phyloP scores from a whole-genome alignment of 2,888 invertebrate genomes.

The Uropetala carovei region DNA sequence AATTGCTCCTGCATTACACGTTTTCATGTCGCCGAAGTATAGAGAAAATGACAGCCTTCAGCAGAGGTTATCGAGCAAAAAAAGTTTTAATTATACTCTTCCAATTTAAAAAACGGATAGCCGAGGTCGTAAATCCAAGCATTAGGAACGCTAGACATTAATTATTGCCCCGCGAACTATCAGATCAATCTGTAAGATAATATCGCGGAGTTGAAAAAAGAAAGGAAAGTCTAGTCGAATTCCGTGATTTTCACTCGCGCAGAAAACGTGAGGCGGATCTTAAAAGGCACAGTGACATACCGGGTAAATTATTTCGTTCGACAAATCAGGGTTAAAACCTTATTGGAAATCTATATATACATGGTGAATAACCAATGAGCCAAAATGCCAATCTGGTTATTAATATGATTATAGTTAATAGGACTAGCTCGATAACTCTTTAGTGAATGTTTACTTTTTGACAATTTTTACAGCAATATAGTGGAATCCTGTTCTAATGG shows the following conservation, averaged over 20 bases:
- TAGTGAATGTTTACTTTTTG: no score
- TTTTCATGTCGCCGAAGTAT: slow-evolving; percentile 13
- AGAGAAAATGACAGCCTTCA: slow-evolving; percentile 19
- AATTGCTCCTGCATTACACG: neutral
- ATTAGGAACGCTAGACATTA: neutral
- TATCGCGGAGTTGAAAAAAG: neutral
- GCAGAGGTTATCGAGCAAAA: neutral
- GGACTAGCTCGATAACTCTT: no score
- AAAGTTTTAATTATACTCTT: slow-evolving; percentile 29
- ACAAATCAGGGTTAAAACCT: no score
- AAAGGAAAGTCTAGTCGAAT: neutral
- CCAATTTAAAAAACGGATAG: slow-evolving; percentile 11
- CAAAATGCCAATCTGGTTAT: no score
- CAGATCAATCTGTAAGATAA: neutral
- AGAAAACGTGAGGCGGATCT: no score
- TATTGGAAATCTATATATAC: no score
- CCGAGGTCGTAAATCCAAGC: slow-evolving; percentile 6
- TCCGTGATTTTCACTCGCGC: neutral
- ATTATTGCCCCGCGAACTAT: slow-evolving; percentile 5
- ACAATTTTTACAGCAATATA: no score
- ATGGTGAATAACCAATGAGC: no score
- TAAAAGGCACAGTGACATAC: no score
- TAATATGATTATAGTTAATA: no score
- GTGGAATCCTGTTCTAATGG: no score
- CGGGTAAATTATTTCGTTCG: no score